Percentiles rank a stretch among this genome's conserved stretches.
These are phyloP conservation scores for Rhadinocentrus ornatus DNA, from an alignment of 2,797 vertebrate genomes.

Conservation along the genomic window DNA sequence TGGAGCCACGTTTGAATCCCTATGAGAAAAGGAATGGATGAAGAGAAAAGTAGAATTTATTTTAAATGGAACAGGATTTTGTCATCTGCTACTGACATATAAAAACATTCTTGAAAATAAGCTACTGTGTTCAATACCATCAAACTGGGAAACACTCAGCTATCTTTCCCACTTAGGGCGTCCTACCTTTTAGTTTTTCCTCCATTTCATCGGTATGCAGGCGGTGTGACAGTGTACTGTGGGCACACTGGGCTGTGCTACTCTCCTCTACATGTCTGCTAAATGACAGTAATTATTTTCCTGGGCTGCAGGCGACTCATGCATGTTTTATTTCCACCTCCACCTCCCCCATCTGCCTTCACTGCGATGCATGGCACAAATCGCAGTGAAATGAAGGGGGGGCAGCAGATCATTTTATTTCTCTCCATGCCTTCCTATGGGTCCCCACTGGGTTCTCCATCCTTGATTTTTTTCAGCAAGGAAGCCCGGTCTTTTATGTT, in stretches of 20 bases:
- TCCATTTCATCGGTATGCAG: conserved; percentile 77
- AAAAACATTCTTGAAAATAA: conserved; percentile 61
- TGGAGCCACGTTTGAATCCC: neutral
- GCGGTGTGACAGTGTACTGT: conserved; percentile 61
- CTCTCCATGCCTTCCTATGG: conserved; percentile 58
- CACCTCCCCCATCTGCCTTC: conserved; percentile 79
- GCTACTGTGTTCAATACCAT: conserved; percentile 52
- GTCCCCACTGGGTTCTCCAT: conserved; percentile 66
- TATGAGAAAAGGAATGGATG: conserved; percentile 11
- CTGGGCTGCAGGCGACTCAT: conserved; percentile 83
- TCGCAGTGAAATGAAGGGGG: conserved; percentile 45
- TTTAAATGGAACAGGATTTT: conserved; percentile 37
- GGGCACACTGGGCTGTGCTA: conserved; percentile 67
- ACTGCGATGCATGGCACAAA: conserved; percentile 67
- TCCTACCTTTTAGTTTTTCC: conserved; percentile 48
- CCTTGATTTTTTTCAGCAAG: conserved; percentile 47
- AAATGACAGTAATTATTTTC: conserved; percentile 86
- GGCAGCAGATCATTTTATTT: conserved; percentile 67
- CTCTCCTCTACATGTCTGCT: conserved; percentile 81
- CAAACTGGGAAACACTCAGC: conserved; percentile 41
- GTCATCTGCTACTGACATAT: conserved; percentile 39
- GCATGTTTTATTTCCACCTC: conserved; percentile 82
- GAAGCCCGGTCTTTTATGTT: conserved; percentile 64
- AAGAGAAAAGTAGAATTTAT: conserved; percentile 42
- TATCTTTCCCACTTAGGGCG: conserved; percentile 40